phyloP scores from a whole-genome alignment of 2,888 invertebrate genomes.

The Eilema depressum region DNA sequence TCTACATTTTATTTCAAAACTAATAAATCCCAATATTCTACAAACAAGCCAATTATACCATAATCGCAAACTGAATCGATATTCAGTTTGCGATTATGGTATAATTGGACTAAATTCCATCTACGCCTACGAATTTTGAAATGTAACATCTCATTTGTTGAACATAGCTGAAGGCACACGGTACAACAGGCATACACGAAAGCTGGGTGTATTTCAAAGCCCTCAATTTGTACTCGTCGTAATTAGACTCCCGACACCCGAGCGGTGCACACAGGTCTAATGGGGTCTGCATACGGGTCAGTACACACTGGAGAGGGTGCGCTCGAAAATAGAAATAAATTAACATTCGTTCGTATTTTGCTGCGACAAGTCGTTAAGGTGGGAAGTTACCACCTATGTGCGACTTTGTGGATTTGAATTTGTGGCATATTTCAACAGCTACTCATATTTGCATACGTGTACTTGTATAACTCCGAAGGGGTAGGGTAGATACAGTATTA shows the following conservation, averaged over 20 bases:
- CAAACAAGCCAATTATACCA: not conserved
- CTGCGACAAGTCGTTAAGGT: slow-evolving; percentile 10
- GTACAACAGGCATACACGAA: slow-evolving; percentile 52
- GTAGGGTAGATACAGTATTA: not conserved
- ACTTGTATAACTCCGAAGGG: not conserved
- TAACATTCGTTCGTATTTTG: slow-evolving; percentile 25
- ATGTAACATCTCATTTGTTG: slow-evolving; percentile 56
- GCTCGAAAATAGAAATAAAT: slow-evolving; percentile 43
- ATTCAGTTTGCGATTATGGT: too few relatives aligned
- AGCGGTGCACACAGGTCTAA: slow-evolving; percentile 50
- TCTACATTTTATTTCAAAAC: not conserved
- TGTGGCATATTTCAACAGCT: slow-evolving; percentile 1
- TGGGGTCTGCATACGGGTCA: slow-evolving; percentile 50
- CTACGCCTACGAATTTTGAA: slow-evolving; percentile 39
- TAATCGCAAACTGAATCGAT: slow-evolving; percentile 7
- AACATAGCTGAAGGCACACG: slow-evolving; percentile 45
- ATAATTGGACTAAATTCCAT: slow-evolving; percentile 36
- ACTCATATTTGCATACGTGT: not conserved
- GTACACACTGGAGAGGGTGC: slow-evolving; percentile 43
- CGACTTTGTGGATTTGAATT: slow-evolving; percentile 4
- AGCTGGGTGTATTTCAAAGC: slow-evolving; percentile 67
- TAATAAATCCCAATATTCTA: not conserved
- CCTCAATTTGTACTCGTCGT: slow-evolving; percentile 70
- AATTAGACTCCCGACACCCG: slow-evolving; percentile 65
- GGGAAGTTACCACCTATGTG: not conserved